Conservation (phyloP, 2,888 invertebrate genomes). For the Agrochola litura region DNA sequence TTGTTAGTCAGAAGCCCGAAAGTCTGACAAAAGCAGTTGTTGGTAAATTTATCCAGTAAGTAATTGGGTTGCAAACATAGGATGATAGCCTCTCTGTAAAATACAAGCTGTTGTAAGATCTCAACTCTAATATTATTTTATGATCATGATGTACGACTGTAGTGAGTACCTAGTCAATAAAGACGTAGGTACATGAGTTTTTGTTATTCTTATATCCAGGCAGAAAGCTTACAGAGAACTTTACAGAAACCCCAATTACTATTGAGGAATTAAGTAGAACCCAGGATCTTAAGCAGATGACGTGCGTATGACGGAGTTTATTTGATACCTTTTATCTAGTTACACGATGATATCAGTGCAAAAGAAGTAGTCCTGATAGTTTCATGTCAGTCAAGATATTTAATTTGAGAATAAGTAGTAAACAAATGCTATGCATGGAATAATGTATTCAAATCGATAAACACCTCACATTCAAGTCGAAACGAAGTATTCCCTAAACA, state of each 20-base stretch:
- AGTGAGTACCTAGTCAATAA: no score
- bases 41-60: not conserved
- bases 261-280: not conserved
- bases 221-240: not conserved
- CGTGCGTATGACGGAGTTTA: not conserved
- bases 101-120: not conserved
- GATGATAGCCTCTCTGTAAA: not conserved
- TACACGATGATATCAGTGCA: not conserved
- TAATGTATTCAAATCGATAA: not conserved
- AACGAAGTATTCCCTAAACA: slow-evolving; percentile 18
- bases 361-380: not conserved
- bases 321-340: not conserved
- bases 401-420: not conserved
- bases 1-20: not conserved
- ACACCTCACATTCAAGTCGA: not conserved
- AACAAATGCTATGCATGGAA: not conserved
- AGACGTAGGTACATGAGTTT: not conserved
- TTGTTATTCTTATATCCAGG: not conserved
- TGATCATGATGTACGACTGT: not conserved
- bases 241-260: not conserved
- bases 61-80: not conserved
- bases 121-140: not conserved
- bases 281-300: not conserved
- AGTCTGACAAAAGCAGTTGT: not conserved
- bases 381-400: slow-evolving; percentile 5